phyloP scores from a whole-genome alignment of 2,797 vertebrate species.

The Uromys caudimaculatus region DNA sequence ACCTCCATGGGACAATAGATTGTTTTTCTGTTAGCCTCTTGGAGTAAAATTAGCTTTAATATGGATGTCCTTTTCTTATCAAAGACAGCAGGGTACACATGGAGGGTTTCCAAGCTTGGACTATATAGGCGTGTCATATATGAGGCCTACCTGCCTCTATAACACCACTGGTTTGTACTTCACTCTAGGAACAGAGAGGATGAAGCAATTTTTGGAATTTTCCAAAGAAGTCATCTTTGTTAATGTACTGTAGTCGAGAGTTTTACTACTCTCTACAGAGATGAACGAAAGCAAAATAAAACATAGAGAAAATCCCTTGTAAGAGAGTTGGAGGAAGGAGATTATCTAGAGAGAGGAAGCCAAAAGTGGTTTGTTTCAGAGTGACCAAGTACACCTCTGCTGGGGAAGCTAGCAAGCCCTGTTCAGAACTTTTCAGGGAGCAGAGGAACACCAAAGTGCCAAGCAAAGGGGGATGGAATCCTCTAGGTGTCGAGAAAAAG shows the following conservation, averaged over 20 bases:
- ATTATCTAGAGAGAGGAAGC: constrained; percentile 5
- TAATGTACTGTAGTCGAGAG: constrained; percentile 72
- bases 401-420: constrained; percentile 43
- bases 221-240: constrained; percentile 87
- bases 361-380: not conserved
- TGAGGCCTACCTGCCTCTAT: constrained; percentile 69
- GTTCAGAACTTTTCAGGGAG: constrained; percentile 68
- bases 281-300: not conserved
- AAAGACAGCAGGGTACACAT: constrained; percentile 58
- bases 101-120: constrained; percentile 61
- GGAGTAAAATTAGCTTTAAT: constrained; percentile 77
- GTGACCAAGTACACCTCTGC: constrained; percentile 12
- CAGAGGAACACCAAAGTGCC: constrained; percentile 29
- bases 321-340: not conserved
- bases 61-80: constrained; percentile 77
- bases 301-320: constrained; percentile 17
- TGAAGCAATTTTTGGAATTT: constrained; percentile 90
- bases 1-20: constrained; percentile 80
- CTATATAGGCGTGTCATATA: constrained; percentile 54
- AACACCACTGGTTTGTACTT: constrained; percentile 68
- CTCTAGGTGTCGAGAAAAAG: not conserved
- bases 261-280: constrained; percentile 53
- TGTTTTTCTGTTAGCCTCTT: constrained; percentile 76
- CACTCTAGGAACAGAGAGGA: constrained; percentile 72
- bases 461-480: constrained; percentile 4